A percentile compares a stretch with the other conserved stretches of the same genome.
These are phyloP conservation scores for Apaloderma vittatum DNA, from an alignment of 2,113 vertebrate genomes.

Conservation along the genomic window DNA sequence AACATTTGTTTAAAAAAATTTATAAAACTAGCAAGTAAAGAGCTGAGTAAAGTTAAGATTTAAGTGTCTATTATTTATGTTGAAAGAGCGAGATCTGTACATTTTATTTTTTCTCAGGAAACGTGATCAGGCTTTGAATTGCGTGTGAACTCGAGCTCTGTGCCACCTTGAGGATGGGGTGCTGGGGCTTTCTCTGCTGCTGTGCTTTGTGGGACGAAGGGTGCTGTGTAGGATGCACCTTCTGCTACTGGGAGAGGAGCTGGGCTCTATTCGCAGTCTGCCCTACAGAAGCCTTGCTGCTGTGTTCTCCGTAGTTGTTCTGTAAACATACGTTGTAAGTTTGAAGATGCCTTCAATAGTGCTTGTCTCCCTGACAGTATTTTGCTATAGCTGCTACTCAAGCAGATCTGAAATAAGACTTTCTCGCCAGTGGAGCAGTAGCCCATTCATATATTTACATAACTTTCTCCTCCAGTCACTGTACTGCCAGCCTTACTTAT, in stretches of 20 bases:
- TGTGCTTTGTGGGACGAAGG: background rate
- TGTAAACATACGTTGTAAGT: background rate
- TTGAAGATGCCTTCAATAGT: conserved; percentile 37
- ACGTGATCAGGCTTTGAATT: background rate
- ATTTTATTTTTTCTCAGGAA: background rate
- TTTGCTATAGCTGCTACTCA: conserved; percentile 66
- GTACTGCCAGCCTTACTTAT: conserved; percentile 28
- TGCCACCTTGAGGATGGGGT: background rate
- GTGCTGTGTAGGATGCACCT: accelerated
- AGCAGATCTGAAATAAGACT: conserved; percentile 74
- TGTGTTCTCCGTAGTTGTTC: conserved; percentile 4
- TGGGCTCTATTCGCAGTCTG: background rate
- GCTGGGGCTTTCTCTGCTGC: background rate
- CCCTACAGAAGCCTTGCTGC: background rate
- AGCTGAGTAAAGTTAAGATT: background rate
- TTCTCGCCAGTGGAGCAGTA: conserved; percentile 54
- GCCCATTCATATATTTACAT: conserved; percentile 60
- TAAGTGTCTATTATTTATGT: background rate
- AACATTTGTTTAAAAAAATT: background rate
- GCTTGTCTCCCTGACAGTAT: conserved; percentile 55
- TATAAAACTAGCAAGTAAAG: background rate
- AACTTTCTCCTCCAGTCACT: conserved; percentile 57
- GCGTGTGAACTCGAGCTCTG: background rate
- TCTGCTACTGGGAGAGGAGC: background rate
- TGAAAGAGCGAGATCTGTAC: background rate